phyloP scores from a whole-genome alignment of 1,140 invertebrate species.

The Scaptomyza graminum region DNA sequence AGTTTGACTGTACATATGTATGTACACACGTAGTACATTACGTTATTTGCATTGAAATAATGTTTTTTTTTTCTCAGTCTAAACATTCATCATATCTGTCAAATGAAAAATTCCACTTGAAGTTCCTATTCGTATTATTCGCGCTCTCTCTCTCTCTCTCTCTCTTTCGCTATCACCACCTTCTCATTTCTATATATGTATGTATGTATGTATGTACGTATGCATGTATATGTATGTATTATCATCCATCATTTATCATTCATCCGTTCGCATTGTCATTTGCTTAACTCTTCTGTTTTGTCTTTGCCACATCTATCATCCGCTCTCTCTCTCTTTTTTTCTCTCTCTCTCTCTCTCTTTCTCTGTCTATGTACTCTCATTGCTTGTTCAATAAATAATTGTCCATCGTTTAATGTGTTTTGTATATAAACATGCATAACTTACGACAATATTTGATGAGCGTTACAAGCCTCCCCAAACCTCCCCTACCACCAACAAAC shows the following conservation, averaged over 20 bases:
- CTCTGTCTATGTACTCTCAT: slow-evolving; percentile 34
- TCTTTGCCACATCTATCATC: background rate
- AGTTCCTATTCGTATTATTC: slow-evolving; percentile 32
- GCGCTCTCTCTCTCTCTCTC: slow-evolving; percentile 2
- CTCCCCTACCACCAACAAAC: no score
- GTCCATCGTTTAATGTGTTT: slow-evolving; percentile 59
- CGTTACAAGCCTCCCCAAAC: no score
- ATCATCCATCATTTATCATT: slow-evolving; percentile 39
- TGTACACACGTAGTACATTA: slow-evolving; percentile 1
- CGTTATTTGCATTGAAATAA: slow-evolving; percentile 30
- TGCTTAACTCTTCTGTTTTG: slow-evolving; percentile 3
- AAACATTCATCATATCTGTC: slow-evolving; percentile 38
- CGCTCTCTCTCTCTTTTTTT: background rate
- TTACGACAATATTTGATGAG: slow-evolving; percentile 46
- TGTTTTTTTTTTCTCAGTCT: slow-evolving; percentile 11
- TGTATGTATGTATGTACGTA: background rate
- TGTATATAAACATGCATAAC: slow-evolving; percentile 62
- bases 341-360: background rate
- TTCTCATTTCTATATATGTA: background rate
- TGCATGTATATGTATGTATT: slow-evolving; percentile 2
- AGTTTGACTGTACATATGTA: background rate
- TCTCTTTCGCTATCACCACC: no score
- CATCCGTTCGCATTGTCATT: slow-evolving; percentile 45
- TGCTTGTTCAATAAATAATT: slow-evolving; percentile 74
- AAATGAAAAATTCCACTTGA: slow-evolving; percentile 39